Conservation (phyloP, 2,888 invertebrate genomes). For the Campoletis raptor region DNA sequence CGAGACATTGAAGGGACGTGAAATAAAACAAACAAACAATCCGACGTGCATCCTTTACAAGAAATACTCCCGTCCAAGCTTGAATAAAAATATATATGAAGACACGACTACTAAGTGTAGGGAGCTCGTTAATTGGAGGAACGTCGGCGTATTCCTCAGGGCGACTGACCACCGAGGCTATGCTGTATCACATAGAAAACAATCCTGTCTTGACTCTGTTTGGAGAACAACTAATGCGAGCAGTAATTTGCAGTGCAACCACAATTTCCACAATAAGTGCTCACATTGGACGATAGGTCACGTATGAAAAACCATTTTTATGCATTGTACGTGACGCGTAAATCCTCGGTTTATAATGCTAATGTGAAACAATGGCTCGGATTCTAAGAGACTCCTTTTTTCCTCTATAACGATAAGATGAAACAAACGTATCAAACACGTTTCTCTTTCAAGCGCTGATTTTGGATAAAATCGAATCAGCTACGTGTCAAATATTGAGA, state of each 20-base stretch:
- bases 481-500: no score
- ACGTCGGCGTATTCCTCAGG: no score
- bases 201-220: neutral
- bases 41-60: no score
- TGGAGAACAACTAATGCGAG: neutral
- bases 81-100: no score
- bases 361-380: neutral
- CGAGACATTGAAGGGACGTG: no score
- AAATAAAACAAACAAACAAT: no score
- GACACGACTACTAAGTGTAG: no score
- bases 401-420: neutral
- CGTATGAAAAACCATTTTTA: neutral
- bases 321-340: neutral
- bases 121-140: no score
- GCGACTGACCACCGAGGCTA: no score
- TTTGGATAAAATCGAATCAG: neutral
- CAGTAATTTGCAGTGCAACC: neutral
- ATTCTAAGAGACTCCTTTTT: neutral
- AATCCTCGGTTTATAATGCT: neutral
- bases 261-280: neutral
- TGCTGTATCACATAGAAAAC: neutral
- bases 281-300: neutral
- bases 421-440: neutral
- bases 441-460: neutral
- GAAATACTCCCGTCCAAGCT: no score